Base-by-base conservation (phyloP, 2,888 invertebrate genomes). In the Volucella zonaria region DNA sequence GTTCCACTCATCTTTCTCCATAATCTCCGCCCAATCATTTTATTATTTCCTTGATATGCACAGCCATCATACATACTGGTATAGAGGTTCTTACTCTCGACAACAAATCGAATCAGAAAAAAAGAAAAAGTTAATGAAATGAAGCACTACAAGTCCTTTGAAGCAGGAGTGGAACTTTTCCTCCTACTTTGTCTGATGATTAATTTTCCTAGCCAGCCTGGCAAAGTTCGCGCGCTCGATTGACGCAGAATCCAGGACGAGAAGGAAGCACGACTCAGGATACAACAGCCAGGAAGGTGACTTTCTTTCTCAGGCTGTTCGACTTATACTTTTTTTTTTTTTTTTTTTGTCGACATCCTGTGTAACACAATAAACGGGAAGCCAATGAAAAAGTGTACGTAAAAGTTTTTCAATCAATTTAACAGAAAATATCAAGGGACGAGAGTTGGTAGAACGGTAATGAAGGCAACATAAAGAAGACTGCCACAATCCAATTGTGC, bases 361-460 rank as follows among this genome's bases (percentile, higher is more conserved):
- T 71, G 71, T 68, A 68, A 71, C 62, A 81, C 76, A 85, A 85
- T 76, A 85, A 76, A 73, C 71, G 62, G 54, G 67, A 81, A 81
- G 70, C 76, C 85, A 81, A 81, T 85, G 71, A 56, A 73, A 85
- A 77, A 85, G 68, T 81, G 42, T 66, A 85, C 73, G 85, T 9
- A 77, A 85, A 85, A 85, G 85, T 85, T 85, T 85, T 85, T 85
- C 85, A 81, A 85, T 81, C 85, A 85, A 85, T 85, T 85, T 85
- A 85, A 71, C 81, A 81, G 76, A 68, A 62, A 76, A 71, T n/a
- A 23, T 54, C 68, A 49, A 23, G 45, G 56, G 43, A 45, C n/a
- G 61, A 61, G n/a, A 73, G 11, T 23, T 23, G 18, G 18, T 23
- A 23, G 2, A 23, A 23, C 18, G 1, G 15, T 54, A 31, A 18